Conservation (phyloP, 2,888 invertebrate species). For the Ochropleura plecta region DNA sequence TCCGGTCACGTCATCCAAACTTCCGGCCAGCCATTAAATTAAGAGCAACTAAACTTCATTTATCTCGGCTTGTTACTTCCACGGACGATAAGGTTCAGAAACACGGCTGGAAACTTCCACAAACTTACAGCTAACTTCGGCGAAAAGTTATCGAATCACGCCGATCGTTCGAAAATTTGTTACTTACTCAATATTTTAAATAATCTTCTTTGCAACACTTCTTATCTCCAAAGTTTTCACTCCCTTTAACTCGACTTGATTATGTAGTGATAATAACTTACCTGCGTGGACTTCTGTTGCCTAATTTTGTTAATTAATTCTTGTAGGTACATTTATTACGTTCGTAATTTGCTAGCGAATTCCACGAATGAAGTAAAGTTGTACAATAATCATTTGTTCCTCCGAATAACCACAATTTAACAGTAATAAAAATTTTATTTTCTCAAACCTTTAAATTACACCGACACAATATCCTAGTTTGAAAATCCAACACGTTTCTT, state of each 20-base stretch:
- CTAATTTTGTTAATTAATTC: slow-evolving; percentile 62
- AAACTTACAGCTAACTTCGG: slow-evolving; percentile 83
- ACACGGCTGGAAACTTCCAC: slow-evolving; percentile 83
- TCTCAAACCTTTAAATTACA: not conserved
- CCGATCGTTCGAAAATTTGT: slow-evolving; percentile 88
- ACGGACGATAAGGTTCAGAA: slow-evolving; percentile 87
- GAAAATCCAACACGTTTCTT: slow-evolving; percentile 26
- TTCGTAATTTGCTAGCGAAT: slow-evolving; percentile 39
- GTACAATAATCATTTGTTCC: slow-evolving; percentile 7
- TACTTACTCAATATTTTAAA: slow-evolving; percentile 87
- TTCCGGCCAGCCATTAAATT: slow-evolving; percentile 88
- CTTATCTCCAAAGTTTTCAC: slow-evolving; percentile 82
- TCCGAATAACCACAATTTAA: slow-evolving; percentile 4
- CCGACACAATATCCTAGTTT: slow-evolving; percentile 5
- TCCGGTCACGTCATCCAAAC: slow-evolving; percentile 86
- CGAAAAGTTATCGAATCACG: slow-evolving; percentile 87
- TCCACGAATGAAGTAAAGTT: slow-evolving; percentile 31
- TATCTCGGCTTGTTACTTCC: slow-evolving; percentile 89
- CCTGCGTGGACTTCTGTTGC: slow-evolving; percentile 47
- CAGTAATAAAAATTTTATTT: slow-evolving; percentile 22
- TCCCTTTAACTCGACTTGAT: slow-evolving; percentile 68
- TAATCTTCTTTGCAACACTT: slow-evolving; percentile 79
- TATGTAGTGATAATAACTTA: slow-evolving; percentile 66
- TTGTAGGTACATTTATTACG: slow-evolving; percentile 42
- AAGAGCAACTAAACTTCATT: slow-evolving; percentile 89